Evolutionary conservation across 2,888 invertebrate species (phyloP).

Genomic region (Eupithecia exiguata): DNA sequence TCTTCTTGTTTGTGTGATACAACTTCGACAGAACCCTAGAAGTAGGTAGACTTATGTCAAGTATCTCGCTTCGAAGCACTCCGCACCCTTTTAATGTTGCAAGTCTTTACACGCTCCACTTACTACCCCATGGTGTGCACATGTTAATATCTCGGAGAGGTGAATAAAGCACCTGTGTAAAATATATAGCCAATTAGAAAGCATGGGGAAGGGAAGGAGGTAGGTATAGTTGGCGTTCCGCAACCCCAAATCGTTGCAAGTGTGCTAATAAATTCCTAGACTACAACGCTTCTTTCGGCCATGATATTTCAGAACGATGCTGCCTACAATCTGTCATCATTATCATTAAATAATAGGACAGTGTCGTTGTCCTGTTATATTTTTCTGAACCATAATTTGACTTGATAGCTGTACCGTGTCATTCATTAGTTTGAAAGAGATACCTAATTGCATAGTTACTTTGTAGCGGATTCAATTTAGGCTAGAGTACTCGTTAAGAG

Average conservation of each 20-base stretch:
- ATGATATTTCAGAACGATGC: neutral
- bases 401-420: constrained; percentile 36
- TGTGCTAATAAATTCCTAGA: neutral
- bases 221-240: neutral
- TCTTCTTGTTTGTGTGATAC: neutral
- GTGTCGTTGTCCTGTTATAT: neutral
- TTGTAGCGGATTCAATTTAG: constrained; percentile 58
- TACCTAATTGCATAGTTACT: constrained; percentile 49
- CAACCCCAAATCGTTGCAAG: neutral
- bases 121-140: constrained; percentile 47
- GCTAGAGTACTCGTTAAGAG: constrained; percentile 56
- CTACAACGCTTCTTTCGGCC: neutral
- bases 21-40: neutral
- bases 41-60: neutral
- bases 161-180: constrained; percentile 34
- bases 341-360: neutral
- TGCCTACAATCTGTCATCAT: neutral
- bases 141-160: constrained; percentile 44
- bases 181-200: constrained; percentile 30
- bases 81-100: constrained; percentile 37
- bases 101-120: constrained; percentile 54
- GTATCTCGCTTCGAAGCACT: neutral
- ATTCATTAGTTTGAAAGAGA: constrained; percentile 38
- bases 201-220: neutral
- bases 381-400: constrained; percentile 8